These are phyloP conservation scores for Scylla paramamosain DNA, from an alignment of 1,140 invertebrate genomes.

Conservation along the genomic window DNA sequence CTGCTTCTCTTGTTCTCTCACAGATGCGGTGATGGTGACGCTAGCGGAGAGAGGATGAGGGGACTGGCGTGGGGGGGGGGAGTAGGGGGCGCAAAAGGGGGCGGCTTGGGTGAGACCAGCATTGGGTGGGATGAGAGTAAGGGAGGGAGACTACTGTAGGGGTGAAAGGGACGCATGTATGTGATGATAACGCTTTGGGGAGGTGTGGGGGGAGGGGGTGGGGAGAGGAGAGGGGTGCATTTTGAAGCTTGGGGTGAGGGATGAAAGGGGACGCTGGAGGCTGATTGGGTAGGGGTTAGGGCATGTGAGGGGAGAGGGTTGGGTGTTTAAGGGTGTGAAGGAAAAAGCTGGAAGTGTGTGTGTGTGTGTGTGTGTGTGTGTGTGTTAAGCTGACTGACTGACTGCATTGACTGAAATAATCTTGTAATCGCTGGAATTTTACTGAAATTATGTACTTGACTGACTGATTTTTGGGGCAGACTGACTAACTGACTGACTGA, in stretches of 20 bases:
- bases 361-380: no score
- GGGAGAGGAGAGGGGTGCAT: not conserved
- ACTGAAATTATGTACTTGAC: no score
- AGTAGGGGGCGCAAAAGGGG: not conserved
- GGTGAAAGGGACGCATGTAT: not conserved
- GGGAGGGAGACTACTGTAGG: not conserved
- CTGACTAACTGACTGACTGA: constrained; percentile 22
- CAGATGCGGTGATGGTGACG: not conserved
- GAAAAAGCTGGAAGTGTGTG: no score
- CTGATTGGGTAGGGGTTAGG: not conserved
- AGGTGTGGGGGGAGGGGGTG: not conserved
- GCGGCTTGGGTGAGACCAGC: not conserved
- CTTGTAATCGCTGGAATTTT: no score
- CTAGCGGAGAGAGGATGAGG: no score
- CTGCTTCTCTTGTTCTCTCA: not conserved
- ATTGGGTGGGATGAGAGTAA: not conserved
- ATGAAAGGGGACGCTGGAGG: constrained; percentile 9
- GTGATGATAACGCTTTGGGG: no score
- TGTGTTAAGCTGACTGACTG: no score
- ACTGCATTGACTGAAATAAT: no score
- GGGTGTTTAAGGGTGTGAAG: no score
- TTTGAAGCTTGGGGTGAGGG: not conserved
- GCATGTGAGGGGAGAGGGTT: not conserved
- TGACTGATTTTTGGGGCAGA: no score
- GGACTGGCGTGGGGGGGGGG: no score